Conservation (phyloP, 2,113 vertebrate genomes). For the mouse (Mus musculus) region GRCm39 chr1:61151001-61151500, state of each 20-base stretch:
- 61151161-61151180: constrained; percentile 89
- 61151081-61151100: constrained; percentile 92
- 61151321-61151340: constrained; percentile 86
- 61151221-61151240: constrained; percentile 91
- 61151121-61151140: constrained; percentile 91
- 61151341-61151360: constrained; percentile 86
- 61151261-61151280: constrained; percentile 86
- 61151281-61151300: constrained; percentile 90
- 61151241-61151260: constrained; percentile 85
- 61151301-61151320: constrained; percentile 83
- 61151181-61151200: constrained; percentile 90
- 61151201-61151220: constrained; percentile 91
- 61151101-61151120: constrained; percentile 89
- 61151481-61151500: constrained; percentile 69
- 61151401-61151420: constrained; percentile 89
- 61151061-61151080: constrained; percentile 89
- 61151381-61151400: constrained; percentile 88
- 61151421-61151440: constrained; percentile 86
- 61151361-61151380: constrained; percentile 88
- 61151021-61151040: constrained; percentile 89
- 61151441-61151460: constrained; percentile 84
- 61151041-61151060: constrained; percentile 87
- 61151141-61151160: constrained; percentile 91
- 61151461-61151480: constrained; percentile 77
- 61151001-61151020: constrained; percentile 86